phyloP scores from a whole-genome alignment of 53 echinoderm and acorn worm genomes.

The Glandiceps talaboti region DNA sequence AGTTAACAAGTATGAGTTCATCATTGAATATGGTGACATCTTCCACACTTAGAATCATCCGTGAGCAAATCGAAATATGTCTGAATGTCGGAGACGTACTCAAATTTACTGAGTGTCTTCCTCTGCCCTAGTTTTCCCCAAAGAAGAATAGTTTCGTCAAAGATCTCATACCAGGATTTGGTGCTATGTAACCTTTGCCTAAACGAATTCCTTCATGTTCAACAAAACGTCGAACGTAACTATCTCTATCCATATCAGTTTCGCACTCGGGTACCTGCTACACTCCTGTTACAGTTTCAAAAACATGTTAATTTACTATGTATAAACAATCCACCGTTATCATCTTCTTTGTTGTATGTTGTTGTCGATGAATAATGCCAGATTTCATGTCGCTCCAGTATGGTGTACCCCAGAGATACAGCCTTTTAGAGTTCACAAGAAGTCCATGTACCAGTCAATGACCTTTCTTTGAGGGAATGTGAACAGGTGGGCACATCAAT shows the following conservation, averaged over 20 bases:
- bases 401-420: neutral
- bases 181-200: conserved; percentile 26
- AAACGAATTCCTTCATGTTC: conserved; percentile 33
- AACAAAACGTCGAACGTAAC: conserved; percentile 21
- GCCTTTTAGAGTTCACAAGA: neutral
- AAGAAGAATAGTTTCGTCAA: conserved; percentile 49
- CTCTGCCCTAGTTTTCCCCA: conserved; percentile 44
- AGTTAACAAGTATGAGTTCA: neutral
- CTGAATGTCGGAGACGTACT: neutral
- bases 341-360: neutral
- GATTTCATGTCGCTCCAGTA: neutral
- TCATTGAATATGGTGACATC: neutral
- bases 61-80: neutral
- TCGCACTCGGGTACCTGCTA: conserved; percentile 45
- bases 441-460: neutral
- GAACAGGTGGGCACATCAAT: neutral
- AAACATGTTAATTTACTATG: conserved; percentile 43
- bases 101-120: neutral
- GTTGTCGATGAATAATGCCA: neutral
- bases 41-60: neutral
- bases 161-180: conserved; percentile 46
- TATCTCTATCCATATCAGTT: conserved; percentile 20
- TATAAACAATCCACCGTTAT: conserved; percentile 3
- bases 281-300: conserved; percentile 51
- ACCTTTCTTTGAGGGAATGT: neutral